Base-by-base conservation (phyloP, 2,113 vertebrate species). In the Macheiramphus alcinus region DNA sequence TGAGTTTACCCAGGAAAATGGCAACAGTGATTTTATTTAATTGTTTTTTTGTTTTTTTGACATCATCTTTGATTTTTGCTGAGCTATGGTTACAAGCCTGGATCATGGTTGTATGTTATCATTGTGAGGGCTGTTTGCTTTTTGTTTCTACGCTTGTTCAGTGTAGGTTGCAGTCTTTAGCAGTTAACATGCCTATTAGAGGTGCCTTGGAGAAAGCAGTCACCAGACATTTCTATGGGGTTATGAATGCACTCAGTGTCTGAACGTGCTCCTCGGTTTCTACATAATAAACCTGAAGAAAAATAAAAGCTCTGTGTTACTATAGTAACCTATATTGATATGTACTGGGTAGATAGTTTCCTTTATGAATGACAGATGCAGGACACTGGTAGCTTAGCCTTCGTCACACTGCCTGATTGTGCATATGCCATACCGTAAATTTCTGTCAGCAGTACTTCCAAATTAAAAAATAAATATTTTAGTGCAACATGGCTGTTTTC, bases 261-360 rank as follows among this genome's bases (percentile, higher is more conserved):
- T 97, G 86, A 94, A 62, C 43, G 5, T 17, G 53, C 52, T 87
- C 65, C 52, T 96, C 91, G 66, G 61, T 73, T 72, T 70, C 91
- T 45, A 34, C 48, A 73, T 78, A 84, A 82, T 66, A 85, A 97
- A 94, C 25, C 31, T 81, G 73, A 62, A 55, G 31, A n/a, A 94
- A 97, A 93, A 80, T 9, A 91, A 92, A 75, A 86, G 74, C 68
- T 55, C 80, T 15, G 31, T n/a, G 89, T 93, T 93, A n/a, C 86
- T 73, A 72, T 91, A 59, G 89, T 72, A 91, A 94, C 83, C 45
- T 71, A 10, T 53, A 72, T 75, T 81, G 70, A 61, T 72, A 48
- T 61, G 56, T 48, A 42, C 55, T 38, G 72, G 15, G 63, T 40
- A 78, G 86, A 34, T 56, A 16, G 58, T 53, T 92, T 82, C 40